Evolutionary conservation across 2,797 vertebrate species (phyloP).

Genomic region (Novumbra hubbsi): DNA sequence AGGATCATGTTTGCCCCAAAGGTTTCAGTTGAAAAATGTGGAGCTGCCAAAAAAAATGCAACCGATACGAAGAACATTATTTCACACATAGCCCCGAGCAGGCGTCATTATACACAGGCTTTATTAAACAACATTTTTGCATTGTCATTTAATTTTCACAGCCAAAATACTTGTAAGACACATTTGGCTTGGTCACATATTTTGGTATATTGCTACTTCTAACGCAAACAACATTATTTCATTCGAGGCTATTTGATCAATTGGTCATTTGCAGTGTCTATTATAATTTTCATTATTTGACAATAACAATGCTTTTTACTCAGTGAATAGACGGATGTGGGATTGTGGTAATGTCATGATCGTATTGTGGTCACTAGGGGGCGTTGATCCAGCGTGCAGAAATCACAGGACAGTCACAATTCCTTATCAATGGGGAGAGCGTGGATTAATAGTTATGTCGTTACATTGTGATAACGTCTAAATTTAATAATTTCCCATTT

Average conservation of each 20-base stretch:
- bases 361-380: conserved; percentile 71
- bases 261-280: background rate
- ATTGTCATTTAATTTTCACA: background rate
- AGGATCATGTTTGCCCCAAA: conserved; percentile 12
- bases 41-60: background rate
- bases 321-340: background rate
- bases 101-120: background rate
- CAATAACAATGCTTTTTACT: background rate
- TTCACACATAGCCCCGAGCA: background rate
- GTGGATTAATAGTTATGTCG: conserved; percentile 35
- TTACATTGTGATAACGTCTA: conserved; percentile 23
- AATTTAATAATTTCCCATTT: background rate
- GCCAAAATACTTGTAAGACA: background rate
- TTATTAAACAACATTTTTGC: background rate
- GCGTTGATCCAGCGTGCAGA: conserved; percentile 66
- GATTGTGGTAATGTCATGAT: conserved; percentile 38
- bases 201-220: background rate
- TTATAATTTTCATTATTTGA: background rate
- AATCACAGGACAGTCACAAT: conserved; percentile 35
- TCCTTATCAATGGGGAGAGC: conserved; percentile 56
- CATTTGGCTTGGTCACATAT: background rate
- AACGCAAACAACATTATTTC: background rate
- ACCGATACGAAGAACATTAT: background rate
- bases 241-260: background rate
- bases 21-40: background rate